Evolutionary conservation across 1,140 invertebrate genomes (phyloP), one percentile per base, ranked within the genome.

Genomic region (Hyles vespertilio): DNA sequence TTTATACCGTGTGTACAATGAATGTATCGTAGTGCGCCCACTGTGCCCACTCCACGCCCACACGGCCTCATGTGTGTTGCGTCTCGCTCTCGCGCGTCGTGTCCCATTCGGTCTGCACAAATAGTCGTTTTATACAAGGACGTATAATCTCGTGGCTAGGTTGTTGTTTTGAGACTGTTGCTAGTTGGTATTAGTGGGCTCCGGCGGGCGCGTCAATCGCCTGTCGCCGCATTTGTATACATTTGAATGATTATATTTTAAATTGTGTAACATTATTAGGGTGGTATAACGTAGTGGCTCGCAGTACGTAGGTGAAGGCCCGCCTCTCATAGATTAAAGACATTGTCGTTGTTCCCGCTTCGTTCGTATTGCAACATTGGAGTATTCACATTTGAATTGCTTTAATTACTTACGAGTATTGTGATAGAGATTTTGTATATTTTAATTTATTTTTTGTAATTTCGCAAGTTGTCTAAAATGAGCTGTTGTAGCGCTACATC

Each of bases 331-430:
- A 58, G 58, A 56, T 60, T 58, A 63, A 65, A 56, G 58, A 63
- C 58, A 53, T 40, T 59, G 64, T 70, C 67, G 61, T 53, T 60
- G 67, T 63, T 60, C 56, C 67, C 77, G 74, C 76, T 77, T 79
- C 67, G 62, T 76, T 78, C 75, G 79, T 81, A 82, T 77, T 77
- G 72, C 74, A 77, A 86, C 76, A 70, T 82, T 82, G 78, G 79
- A 86, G 82, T 84, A 86, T 86, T 86, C 83, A 84, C 81, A 84
- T 74, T 77, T 84, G 80, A 84, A 84, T 85, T 77, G 85, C 85
- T 88, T 88, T 86, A 88, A 88, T 88, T 88, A 87, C 85, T 88
- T 88, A 86, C 85, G 82, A 87, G 83, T 87, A 87, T 88, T 88
- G 85, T 87, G 85, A 87, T 88, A 88, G 85, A 88, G 83, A 86